Conservation (phyloP, 2,797 vertebrate genomes). For the Ctenochaetus hawaiiensis region DNA sequence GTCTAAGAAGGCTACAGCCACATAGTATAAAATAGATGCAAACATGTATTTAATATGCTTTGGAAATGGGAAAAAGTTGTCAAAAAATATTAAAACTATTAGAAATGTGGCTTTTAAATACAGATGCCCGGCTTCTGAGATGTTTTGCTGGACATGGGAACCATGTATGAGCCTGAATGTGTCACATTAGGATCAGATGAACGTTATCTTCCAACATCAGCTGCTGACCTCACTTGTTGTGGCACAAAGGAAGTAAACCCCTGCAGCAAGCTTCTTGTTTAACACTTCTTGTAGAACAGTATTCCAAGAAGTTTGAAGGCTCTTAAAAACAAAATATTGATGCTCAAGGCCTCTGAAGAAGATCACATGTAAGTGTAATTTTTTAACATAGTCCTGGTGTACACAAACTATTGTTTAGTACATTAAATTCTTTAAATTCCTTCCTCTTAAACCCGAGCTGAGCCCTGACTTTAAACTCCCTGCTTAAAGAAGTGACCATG, state of each 20-base stretch:
- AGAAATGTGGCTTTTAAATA: background rate
- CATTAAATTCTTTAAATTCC: background rate
- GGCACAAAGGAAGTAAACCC: background rate
- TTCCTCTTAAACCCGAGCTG: background rate
- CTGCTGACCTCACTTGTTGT: constrained; percentile 9
- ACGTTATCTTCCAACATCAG: constrained; percentile 11
- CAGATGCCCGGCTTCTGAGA: background rate
- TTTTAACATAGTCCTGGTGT: too few relatives aligned
- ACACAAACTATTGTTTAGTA: background rate
- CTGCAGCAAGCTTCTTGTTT: background rate
- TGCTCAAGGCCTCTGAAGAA: background rate
- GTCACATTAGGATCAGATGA: background rate
- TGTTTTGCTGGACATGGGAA: background rate
- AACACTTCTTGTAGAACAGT: background rate
- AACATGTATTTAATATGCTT: background rate
- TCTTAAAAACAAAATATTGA: background rate
- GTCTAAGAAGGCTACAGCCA: background rate
- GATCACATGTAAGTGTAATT: background rate
- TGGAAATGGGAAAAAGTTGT: background rate
- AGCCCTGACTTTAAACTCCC: background rate
- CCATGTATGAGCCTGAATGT: background rate
- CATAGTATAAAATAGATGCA: background rate
- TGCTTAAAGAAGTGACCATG: background rate
- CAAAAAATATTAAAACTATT: too few relatives aligned
- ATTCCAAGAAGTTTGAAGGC: background rate